phyloP scores from a whole-genome alignment of 2,888 invertebrate species.

The Megalurothrips usitatus region DNA sequence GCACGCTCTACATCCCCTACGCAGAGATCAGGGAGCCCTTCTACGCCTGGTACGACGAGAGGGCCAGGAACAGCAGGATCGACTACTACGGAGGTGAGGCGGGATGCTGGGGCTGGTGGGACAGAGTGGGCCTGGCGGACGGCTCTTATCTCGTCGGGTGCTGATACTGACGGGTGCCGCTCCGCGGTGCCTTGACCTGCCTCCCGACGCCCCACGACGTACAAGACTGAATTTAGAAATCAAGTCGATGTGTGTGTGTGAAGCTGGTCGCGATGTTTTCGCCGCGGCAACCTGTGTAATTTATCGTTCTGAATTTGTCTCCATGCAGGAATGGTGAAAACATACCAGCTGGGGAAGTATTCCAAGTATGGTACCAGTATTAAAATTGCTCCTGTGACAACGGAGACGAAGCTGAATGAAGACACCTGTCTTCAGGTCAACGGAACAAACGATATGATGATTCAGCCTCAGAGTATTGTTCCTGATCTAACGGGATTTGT shows the following conservation, averaged over 20 bases:
- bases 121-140: background rate
- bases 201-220: background rate
- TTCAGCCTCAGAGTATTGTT: conserved; percentile 70
- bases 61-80: conserved; percentile 72
- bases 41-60: conserved; percentile 78
- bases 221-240: too few relatives aligned
- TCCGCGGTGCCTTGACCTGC: background rate
- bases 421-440: conserved; percentile 79
- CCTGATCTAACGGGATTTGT: conserved; percentile 76
- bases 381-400: conserved; percentile 83
- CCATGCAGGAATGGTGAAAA: conserved; percentile 73
- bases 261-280: too few relatives aligned
- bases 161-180: too few relatives aligned
- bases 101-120: background rate
- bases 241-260: too few relatives aligned
- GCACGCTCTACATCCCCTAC: conserved; percentile 80
- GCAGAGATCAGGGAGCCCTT: conserved; percentile 92
- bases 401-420: conserved; percentile 64
- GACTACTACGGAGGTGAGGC: conserved; percentile 82
- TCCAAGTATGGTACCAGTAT: conserved; percentile 66
- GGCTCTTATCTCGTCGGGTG: too few relatives aligned
- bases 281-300: background rate
- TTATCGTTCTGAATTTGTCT: conserved; percentile 28
- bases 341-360: conserved; percentile 67
- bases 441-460: conserved; percentile 58